Evolutionary conservation across 1,140 invertebrate species (phyloP).

Genomic region (Drosophila trapezifrons): DNA sequence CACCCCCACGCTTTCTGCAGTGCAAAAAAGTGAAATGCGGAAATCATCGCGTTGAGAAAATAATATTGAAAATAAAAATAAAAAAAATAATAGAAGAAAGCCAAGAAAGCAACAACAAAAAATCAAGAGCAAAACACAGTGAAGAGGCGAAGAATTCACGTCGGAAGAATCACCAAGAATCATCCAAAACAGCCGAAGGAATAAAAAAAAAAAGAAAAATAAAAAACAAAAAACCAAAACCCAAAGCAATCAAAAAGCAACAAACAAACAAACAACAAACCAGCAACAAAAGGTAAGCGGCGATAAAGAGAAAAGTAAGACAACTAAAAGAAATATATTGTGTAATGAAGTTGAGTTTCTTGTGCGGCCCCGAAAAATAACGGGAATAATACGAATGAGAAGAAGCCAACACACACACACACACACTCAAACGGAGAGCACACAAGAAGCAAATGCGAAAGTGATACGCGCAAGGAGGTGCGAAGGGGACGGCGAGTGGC

Average conservation of each 20-base stretch:
- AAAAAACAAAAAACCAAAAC: conserved; percentile 15
- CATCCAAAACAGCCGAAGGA: conserved; percentile 14
- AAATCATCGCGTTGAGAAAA: conserved; percentile 49
- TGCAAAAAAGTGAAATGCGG: conserved; percentile 62
- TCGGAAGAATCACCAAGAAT: conserved; percentile 8
- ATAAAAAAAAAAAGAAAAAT: conserved; percentile 28
- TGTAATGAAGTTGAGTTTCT: conserved; percentile 74
- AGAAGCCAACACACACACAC: conserved; percentile 4
- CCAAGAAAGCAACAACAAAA: conserved; percentile 1
- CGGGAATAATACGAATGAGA: conserved; percentile 13
- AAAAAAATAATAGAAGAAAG: conserved; percentile 11
- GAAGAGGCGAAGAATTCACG: conserved; percentile 15
- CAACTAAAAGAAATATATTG: conserved; percentile 51
- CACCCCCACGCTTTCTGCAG: conserved; percentile 32
- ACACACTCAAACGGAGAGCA: conserved; percentile 14
- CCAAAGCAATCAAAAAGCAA: conserved; percentile 58
- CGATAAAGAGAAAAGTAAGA: conserved; percentile 5
- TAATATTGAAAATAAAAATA: conserved; percentile 18
- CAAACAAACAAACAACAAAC: conserved; percentile 31
- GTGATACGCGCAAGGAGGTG: conserved; percentile 35
- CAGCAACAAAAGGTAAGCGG: conserved; percentile 52
- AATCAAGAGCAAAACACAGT: conserved; percentile 15
- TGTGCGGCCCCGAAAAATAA: conserved; percentile 28
- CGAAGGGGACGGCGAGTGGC: conserved; percentile 21
- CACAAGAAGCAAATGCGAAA: conserved; percentile 39